phyloP scores from a whole-genome alignment of 2,888 invertebrate species.

The Pogonocherus hispidulus region DNA sequence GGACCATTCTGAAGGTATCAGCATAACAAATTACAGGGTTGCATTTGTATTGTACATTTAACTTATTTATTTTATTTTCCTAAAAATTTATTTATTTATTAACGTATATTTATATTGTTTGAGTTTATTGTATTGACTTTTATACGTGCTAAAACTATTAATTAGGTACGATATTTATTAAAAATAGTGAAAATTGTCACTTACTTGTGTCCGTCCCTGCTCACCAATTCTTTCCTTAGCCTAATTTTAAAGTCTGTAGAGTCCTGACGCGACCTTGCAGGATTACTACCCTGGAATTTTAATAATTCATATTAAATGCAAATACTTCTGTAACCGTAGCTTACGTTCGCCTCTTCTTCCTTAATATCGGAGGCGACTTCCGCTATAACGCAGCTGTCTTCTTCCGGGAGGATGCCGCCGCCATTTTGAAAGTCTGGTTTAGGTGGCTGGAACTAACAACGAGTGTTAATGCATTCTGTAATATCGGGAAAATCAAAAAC shows the following conservation, averaged over 20 bases:
- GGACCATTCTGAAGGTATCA: no score
- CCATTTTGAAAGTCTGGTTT: conserved; percentile 69
- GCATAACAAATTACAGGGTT: no score
- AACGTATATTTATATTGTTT: no score
- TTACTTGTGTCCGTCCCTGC: conserved; percentile 87
- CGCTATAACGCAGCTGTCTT: conserved; percentile 67
- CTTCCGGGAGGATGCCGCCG: conserved; percentile 66
- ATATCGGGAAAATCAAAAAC: not conserved
- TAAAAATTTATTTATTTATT: no score
- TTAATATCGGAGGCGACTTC: conserved; percentile 67
- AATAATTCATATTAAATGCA: not conserved
- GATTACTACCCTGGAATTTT: conserved; percentile 60
- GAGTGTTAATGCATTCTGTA: not conserved
- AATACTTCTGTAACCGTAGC: conserved; percentile 16
- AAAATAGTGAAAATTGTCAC: conserved; percentile 48
- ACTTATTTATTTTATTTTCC: no score
- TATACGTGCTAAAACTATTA: no score
- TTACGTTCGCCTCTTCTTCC: conserved; percentile 67
- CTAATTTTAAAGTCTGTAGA: conserved; percentile 86
- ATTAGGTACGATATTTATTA: no score
- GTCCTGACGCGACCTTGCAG: conserved; percentile 75
- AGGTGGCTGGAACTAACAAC: conserved; percentile 63
- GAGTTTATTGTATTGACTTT: no score
- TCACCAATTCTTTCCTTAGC: conserved; percentile 86
- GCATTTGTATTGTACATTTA: no score